Base-by-base conservation (phyloP, 2,888 invertebrate genomes). In the Anoncus sp. region DNA sequence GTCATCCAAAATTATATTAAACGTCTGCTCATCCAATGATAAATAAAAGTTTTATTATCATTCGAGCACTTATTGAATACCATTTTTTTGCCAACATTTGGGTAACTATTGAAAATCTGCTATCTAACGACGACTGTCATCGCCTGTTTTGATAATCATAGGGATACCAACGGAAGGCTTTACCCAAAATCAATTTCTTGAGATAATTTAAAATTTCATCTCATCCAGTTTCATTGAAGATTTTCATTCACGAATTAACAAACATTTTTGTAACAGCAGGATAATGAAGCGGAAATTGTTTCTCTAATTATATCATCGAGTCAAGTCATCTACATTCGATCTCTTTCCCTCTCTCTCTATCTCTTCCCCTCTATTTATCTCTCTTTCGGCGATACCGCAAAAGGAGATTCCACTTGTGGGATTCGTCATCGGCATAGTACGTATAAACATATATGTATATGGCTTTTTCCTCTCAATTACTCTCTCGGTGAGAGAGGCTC, bases 301-400 rank as follows among this genome's bases (percentile, higher is more conserved):
- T 63, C 18, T 57, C 69, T 49, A 75, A 75, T 75, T 75, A 63
- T 70, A 75, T 63, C 70, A 75, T 70, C 70, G 49, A 57, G 75
- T 35, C 57, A 22, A 70, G 63, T 70, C 63, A 57, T 70, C 57
- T 49, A 63, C 63, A 57, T 55, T 22, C 22, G 3, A 49, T 27
- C 16, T 47, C 35, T 16, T 35, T 66, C 24, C n/a, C 16, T 31
- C 45, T 24, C 38, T 16, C 40, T 22, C 22, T 2, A 49, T 27
- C 16, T 47, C 35, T 16, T 35, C 53, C 24, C n/a, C 16, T 31
- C 45, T 24, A n/a, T n/a, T n/a, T n/a, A n/a, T n/a, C n/a, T n/a
- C 38, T 53, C 35, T 27, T n/a, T 67, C 22, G 43, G 47, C 51
- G 40, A 22, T 45, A 18, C 62, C 51, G 53, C 51, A 62, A 49